Evolutionary conservation across 2,888 invertebrate genomes (phyloP), one percentile per base, ranked within the genome.

Genomic region (Drosophila colorata): DNA sequence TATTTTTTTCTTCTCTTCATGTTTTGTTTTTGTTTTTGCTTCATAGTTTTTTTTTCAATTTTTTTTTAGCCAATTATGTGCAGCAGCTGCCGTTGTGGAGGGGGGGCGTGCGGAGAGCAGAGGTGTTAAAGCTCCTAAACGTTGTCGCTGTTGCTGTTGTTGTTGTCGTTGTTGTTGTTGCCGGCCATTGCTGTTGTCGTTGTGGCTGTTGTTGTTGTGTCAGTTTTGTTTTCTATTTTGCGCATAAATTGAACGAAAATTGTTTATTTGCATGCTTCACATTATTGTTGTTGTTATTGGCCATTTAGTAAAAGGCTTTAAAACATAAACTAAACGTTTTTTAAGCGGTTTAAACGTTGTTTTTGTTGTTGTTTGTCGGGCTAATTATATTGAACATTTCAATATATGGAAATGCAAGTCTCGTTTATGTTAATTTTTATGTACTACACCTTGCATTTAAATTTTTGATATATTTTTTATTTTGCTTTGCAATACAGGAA

Each of bases 61-160:
- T 35, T 55, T 65, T 61, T 64, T 68, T 57, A 71, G 85, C 85
- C 85, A 85, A 85, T 87, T 87, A 85, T 85, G 87, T 87, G 82
- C 87, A 84, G 75, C 85, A 85, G 78, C 75, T 83, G 85, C 74
- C 87, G 81, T 77, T 81, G 52, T 55, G 59, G 18, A 56, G 37
- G 57, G 35, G 41, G 33, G 43, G 38, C 40, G 68, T 38, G 43
- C 40, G 56, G 48, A 13, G 18, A 31, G 37, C 33, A 28, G 48
- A 75, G 67, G 78, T 74, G 81, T 74, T 72, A 73, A 77, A 71
- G 64, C 77, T 72, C 66, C 72, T 77, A 74, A 81, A 57, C 56
- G 69, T 49, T 74, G 69, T 44, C 14, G n/a, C 18, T 33, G 43
- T 28, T 43, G 63, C 51, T 71, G 69, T 66, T 48, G 33, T 66